These are phyloP conservation scores for Calephelis virginiensis DNA, from an alignment of 1,140 invertebrate species.

Conservation along the genomic window DNA sequence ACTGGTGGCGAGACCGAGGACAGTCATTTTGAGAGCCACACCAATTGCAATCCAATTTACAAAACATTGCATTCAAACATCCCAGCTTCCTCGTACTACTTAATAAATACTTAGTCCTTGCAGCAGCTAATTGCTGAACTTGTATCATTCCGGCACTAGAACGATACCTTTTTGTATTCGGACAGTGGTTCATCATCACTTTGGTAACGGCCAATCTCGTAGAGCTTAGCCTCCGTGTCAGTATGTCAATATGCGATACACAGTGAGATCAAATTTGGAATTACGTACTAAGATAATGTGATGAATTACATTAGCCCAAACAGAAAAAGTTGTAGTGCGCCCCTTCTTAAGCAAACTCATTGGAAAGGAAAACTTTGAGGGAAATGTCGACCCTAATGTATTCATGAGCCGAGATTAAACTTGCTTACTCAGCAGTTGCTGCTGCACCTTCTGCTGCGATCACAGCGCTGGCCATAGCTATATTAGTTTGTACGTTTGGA, in stretches of 20 bases:
- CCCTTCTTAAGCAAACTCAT: not conserved
- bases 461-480: not conserved
- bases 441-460: not conserved
- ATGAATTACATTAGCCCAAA: conserved; percentile 8
- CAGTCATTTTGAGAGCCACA: not conserved
- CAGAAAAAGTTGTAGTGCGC: not conserved
- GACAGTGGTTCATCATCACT: too few relatives aligned
- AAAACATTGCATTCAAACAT: not conserved
- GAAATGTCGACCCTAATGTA: conserved; percentile 6
- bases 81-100: too few relatives aligned
- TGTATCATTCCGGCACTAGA: too few relatives aligned
- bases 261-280: not conserved
- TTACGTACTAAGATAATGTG: not conserved
- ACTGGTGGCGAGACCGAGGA: not conserved
- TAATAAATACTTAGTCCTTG: too few relatives aligned
- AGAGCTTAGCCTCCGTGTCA: too few relatives aligned
- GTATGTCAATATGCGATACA: too few relatives aligned
- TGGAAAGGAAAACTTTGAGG: not conserved
- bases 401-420: conserved; percentile 17
- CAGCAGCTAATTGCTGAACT: too few relatives aligned
- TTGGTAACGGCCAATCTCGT: too few relatives aligned
- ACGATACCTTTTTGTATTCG: too few relatives aligned
- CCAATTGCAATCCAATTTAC: not conserved
- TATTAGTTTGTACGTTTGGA: too few relatives aligned
- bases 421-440: conserved; percentile 3